phyloP scores from a whole-genome alignment of 2,113 vertebrate species.

The Daboia siamensis region DNA sequence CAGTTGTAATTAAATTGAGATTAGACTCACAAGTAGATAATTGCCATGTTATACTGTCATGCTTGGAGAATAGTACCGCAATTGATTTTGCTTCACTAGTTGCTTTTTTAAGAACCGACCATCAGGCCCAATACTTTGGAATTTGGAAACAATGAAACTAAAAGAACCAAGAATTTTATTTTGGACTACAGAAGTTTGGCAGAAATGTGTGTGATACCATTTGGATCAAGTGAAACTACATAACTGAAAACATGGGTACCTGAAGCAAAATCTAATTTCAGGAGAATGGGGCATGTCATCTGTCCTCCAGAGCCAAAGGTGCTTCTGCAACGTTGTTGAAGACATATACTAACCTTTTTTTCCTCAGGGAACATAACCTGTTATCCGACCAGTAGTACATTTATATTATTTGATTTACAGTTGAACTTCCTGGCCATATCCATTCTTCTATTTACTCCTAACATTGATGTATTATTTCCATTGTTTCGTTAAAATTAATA shows the following conservation, averaged over 20 bases:
- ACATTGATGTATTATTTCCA: not conserved
- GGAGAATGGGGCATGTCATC: not conserved
- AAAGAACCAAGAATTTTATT: not conserved
- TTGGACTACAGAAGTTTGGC: not conserved
- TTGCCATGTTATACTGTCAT: constrained; percentile 63
- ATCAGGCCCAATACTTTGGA: not conserved
- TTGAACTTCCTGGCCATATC: not conserved
- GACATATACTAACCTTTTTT: not conserved
- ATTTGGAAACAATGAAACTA: not conserved
- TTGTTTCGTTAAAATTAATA: not conserved
- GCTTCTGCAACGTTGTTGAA: not conserved
- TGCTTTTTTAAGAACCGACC: not conserved
- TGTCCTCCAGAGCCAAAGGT: not conserved
- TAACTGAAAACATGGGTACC: not conserved
- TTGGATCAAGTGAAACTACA: not conserved
- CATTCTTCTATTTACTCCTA: not conserved
- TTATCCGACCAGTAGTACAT: not conserved
- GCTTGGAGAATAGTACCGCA: constrained; percentile 53
- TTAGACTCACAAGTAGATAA: constrained; percentile 61
- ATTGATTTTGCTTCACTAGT: constrained; percentile 40
- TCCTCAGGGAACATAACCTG: not conserved
- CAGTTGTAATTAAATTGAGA: constrained; percentile 19
- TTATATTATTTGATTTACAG: not conserved
- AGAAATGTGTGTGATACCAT: not conserved
- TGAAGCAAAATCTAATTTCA: not conserved